phyloP scores from a whole-genome alignment of 2,797 vertebrate species.

The Eurystomus glaucurus region DNA sequence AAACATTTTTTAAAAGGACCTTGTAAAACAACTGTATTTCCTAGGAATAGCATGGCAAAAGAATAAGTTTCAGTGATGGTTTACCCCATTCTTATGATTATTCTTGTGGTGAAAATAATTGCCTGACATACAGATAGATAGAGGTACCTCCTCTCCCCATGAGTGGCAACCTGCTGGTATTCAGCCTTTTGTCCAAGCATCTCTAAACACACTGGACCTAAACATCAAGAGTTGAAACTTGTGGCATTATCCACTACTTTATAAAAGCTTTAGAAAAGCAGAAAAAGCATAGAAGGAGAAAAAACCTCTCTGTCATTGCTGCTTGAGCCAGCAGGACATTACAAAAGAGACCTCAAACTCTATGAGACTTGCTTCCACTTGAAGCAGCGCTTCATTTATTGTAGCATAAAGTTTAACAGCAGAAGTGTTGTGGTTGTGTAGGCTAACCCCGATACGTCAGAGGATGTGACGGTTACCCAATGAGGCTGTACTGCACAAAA shows the following conservation, averaged over 20 bases:
- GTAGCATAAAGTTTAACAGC: background rate
- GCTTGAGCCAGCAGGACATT: background rate
- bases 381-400: background rate
- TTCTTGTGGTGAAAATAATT: background rate
- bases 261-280: background rate
- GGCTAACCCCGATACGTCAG: background rate
- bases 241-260: background rate
- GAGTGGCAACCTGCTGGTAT: background rate
- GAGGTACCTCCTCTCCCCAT: background rate
- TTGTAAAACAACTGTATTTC: background rate
- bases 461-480: background rate
- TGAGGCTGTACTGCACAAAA: background rate
- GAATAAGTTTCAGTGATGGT: background rate
- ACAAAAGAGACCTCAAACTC: background rate
- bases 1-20: background rate
- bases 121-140: background rate
- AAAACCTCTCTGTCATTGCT: accelerated
- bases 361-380: background rate
- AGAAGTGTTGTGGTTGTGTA: background rate
- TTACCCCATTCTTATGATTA: background rate
- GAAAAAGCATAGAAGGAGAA: background rate
- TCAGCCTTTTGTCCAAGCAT: background rate
- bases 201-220: background rate
- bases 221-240: background rate
- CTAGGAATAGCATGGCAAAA: background rate